Evolutionary conservation across 2,113 vertebrate genomes (phyloP).

Genomic region (Myrmecophaga tridactyla): DNA sequence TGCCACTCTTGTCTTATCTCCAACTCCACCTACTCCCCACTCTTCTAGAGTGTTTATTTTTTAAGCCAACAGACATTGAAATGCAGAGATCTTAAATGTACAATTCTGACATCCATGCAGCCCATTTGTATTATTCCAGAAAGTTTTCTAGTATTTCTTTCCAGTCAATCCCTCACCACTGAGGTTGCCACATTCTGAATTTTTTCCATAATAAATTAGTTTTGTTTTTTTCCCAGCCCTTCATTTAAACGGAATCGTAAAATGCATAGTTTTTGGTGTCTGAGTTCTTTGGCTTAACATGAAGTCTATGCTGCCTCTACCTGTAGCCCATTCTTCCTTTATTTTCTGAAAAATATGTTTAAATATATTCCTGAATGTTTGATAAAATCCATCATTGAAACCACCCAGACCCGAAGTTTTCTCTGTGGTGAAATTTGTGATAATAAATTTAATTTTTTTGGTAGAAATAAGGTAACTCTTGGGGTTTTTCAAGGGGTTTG

Average conservation of each 20-base stretch:
- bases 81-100: background rate
- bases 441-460: background rate
- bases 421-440: background rate
- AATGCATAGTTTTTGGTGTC: background rate
- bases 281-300: background rate
- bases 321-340: background rate
- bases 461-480: background rate
- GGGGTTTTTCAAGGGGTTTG: background rate
- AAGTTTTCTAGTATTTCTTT: background rate
- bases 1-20: background rate
- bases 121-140: background rate
- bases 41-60: background rate
- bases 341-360: background rate
- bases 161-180: background rate
- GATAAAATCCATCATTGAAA: background rate
- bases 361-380: background rate
- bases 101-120: background rate
- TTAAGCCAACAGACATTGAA: background rate
- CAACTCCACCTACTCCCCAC: background rate
- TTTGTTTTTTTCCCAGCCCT: background rate
- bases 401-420: background rate
- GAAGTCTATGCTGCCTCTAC: background rate
- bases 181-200: background rate
- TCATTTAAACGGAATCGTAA: slow-evolving; percentile 18
- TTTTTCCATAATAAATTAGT: background rate